Base-by-base conservation (phyloP, 2,113 vertebrate species). In the Anas platyrhynchos region DNA sequence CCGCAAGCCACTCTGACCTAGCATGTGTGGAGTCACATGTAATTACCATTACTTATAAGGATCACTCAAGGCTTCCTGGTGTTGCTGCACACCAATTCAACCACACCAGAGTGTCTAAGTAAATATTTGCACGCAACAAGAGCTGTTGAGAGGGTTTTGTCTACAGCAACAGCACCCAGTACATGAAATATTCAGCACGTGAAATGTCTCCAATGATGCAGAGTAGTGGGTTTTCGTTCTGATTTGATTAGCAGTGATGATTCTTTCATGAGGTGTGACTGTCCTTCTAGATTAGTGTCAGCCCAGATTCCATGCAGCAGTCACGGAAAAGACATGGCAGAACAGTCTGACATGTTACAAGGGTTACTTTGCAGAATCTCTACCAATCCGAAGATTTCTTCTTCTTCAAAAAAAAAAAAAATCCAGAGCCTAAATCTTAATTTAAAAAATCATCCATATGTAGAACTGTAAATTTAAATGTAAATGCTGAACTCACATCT, bases 221-320 rank as follows among this genome's bases (percentile, higher is more conserved):
- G 95, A 97, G 98, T 98, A 96, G 98, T 98, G 97, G 97, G 98
- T 98, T 99, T 99, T 99, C 98, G 86, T 97, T 98, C 98, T 98
- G 98, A 99, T 99, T 99, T 99, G 98, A 99, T 99, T 98, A 99
- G 98, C 98, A 98, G 98, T 98, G 98, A 99, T 99, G 98, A 99
- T 99, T 99, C 98, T 99, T 99, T 99, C 98, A 99, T 99, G 98
- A 99, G 98, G 97, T 98, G 85, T 97, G 98, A 98, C 98, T 99
- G 99, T 99, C 99, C 97, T 98, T 96, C 98, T 95, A 97, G 98
- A 99, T 99, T 99, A 99, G 96, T 98, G 93, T 99, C 99, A 99
- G 98, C 96, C 95, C 97, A 95, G 97, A 97, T 98, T 97, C 96
- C 97, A 97, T 97, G 98, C 98, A 98, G 97, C 98, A 98, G 98